Conservation (phyloP, 2,113 vertebrate genomes). For the Melanerpes aurifrons region DNA sequence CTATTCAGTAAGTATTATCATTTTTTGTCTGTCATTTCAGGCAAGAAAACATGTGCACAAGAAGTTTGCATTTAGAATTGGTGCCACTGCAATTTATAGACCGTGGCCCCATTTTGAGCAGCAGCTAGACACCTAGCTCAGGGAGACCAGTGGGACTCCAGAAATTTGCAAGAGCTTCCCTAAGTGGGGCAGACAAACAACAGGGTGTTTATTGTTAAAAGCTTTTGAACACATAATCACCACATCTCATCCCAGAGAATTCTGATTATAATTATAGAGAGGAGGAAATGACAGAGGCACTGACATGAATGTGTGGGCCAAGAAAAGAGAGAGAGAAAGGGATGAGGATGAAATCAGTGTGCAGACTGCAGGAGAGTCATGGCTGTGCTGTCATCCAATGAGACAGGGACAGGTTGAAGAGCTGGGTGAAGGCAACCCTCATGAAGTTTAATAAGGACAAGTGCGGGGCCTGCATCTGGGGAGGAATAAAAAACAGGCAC, state of each 20-base stretch:
- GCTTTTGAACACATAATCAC: neutral
- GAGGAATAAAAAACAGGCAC: no score
- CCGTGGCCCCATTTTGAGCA: neutral
- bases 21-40: neutral
- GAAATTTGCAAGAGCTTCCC: neutral
- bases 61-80: neutral
- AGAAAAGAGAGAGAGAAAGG: neutral
- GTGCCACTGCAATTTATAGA: neutral
- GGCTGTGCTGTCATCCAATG: no score
- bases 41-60: neutral
- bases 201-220: neutral
- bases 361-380: neutral
- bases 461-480: no score
- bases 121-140: neutral
- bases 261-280: constrained; percentile 6
- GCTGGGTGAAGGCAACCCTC: no score
- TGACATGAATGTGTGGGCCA: neutral
- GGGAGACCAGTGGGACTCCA: neutral
- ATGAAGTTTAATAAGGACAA: no score
- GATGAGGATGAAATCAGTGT: neutral
- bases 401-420: no score
- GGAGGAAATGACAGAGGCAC: neutral
- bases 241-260: neutral
- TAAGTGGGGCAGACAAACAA: neutral
- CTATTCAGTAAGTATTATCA: neutral